Evolutionary conservation across 1,140 invertebrate genomes (phyloP), one percentile per base, ranked within the genome.

Genomic region (Drosophila auraria): DNA sequence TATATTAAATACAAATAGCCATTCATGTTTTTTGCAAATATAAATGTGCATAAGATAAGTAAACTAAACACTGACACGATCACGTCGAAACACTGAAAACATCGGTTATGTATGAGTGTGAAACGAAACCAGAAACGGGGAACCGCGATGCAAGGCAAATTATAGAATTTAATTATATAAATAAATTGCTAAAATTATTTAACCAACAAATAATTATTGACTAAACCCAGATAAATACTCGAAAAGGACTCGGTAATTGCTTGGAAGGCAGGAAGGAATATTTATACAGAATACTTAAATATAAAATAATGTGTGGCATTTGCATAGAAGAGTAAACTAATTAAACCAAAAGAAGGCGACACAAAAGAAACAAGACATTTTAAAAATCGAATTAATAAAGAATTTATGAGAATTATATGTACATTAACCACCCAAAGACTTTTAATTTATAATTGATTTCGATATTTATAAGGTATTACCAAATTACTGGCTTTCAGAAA

Each of bases 341-440:
- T 91, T 82, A 53, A 87, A 89, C 76, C 73, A 66, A 78, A 74
- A 8, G 66, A 73, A 57, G 69, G 61, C 57, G 61, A 74, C 62
- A 69, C 71, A 63, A 86, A 71, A 70, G 60, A 76, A 75, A 76
- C 62, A 65, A 83, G 63, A 82, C 79, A 91, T 91, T 84, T 91
- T 87, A 84, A 91, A 91, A 79, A 70, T 91, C 83, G 89, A 91
- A 83, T 91, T 87, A 91, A 91, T 91, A 91, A 91, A 91, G 87
- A 91, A 91, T 87, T 91, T 91, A 91, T 91, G 87, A 91, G 87
- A 91, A 91, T 91, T 91, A 91, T 83, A 91, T 91, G 87, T 91
- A 91, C 86, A 87, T 89, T 87, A 89, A 78, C 50, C 25, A 6
- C 0, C 9, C 4, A 6, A 7, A 9, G 15, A 33, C 27, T 30